Evolutionary conservation across 1,140 invertebrate species (phyloP), one percentile per base, ranked within the genome.

Genomic region (Protaetia brevitarsis): DNA sequence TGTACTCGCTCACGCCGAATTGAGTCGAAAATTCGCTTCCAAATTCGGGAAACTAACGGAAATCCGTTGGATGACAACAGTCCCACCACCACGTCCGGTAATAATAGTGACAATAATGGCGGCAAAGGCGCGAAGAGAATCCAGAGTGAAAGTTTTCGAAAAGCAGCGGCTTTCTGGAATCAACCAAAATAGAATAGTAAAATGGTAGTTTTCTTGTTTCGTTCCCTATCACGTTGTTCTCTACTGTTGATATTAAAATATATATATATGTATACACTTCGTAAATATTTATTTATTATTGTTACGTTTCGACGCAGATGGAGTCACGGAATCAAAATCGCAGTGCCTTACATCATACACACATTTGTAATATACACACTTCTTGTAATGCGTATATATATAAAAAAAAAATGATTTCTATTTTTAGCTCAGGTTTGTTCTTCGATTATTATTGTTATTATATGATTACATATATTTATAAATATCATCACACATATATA

Each of bases 81-180:
- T n/a, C n/a, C n/a, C n/a, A n/a, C n/a, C n/a, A n/a, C n/a, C n/a
- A n/a, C n/a, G n/a, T n/a, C n/a, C n/a, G n/a, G n/a, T n/a, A n/a
- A n/a, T n/a, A n/a, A n/a, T n/a, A n/a, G n/a, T n/a, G 36, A 37
- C 36, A 37, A 37, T 37, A n/a, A 37, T 37, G 4, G 36, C n/a
- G 11, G 16, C 11, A 16, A 45, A 19, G 41, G 10, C 16, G 30
- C 7, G 57, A 59, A 28, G 16, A 59, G 28, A 30, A 59, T 28
- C 13, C 26, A 16, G 19, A 73, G 71, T 65, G 74, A 72, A 29
- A 70, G 68, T 41, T 76, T 75, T 66, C 69, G 72, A 64, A 76
- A 71, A 61, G 75, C 71, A 7, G 68, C 75, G 0, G 75, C 75
- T 31, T 76, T 76, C 68, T 76, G 75, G 75, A 76, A 74, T 60